phyloP scores from a whole-genome alignment of 1,140 invertebrate species.

The Bombus superbus region DNA sequence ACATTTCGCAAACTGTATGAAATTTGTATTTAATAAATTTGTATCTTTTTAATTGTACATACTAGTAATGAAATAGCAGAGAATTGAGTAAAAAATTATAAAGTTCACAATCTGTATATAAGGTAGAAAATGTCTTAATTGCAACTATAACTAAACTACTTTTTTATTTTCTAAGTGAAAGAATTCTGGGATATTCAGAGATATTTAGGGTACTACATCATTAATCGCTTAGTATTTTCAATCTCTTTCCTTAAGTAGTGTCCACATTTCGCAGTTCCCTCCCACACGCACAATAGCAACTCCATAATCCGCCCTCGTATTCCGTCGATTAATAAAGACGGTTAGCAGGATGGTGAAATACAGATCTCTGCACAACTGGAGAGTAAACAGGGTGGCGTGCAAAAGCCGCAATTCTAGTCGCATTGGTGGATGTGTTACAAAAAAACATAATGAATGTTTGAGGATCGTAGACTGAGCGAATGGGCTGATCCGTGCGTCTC shows the following conservation, averaged over 20 bases:
- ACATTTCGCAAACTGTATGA: too few relatives aligned
- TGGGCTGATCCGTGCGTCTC: conserved; percentile 66
- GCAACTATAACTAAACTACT: too few relatives aligned
- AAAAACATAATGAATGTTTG: conserved; percentile 82
- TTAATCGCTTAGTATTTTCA: not conserved
- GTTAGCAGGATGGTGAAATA: conserved; percentile 49
- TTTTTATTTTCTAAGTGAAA: not conserved
- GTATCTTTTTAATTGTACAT: too few relatives aligned
- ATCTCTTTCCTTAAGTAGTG: not conserved
- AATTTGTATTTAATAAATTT: too few relatives aligned
- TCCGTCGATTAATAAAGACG: conserved; percentile 60
- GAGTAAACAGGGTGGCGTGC: conserved; percentile 53
- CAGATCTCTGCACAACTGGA: conserved; percentile 34
- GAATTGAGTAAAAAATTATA: too few relatives aligned
- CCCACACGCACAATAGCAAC: not conserved
- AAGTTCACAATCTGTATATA: too few relatives aligned
- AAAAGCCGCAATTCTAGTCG: conserved; percentile 36
- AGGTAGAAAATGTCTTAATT: too few relatives aligned
- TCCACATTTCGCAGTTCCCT: not conserved
- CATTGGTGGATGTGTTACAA: conserved; percentile 71
- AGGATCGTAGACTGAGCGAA: conserved; percentile 66
- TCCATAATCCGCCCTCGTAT: not conserved
- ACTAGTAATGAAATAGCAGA: too few relatives aligned
- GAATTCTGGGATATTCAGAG: not conserved
- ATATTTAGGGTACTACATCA: not conserved